Evolutionary conservation across 1,140 invertebrate species (phyloP), one percentile per base, ranked within the genome.

Genomic region (Leptestheria dahalacensis): DNA sequence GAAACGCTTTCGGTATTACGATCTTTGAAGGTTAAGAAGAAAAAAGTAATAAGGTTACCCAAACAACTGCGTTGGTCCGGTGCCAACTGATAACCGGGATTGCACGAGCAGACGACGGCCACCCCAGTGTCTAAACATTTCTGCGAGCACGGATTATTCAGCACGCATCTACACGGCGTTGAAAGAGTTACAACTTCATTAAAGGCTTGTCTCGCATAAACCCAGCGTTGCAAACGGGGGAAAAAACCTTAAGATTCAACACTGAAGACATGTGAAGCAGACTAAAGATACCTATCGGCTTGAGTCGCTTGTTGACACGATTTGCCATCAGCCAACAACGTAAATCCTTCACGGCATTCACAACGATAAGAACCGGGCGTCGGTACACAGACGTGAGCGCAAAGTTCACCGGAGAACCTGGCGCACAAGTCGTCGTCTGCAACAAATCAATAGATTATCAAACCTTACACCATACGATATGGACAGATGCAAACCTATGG

Each of bases 341-440:
- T 76, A 65, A 81, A 88, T 3, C 86, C 87, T 62, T 79, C 70
- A 21, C 79, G 73, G 69, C 88, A 91, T 33, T 78, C 74, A 68
- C 88, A 91, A 57, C 72, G 76, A 68, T 82, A 91, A 0, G 85
- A 86, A 3, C 76, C 78, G 3, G 75, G 77, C 0, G 77, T 74
- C 0, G 82, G 78, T 9, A 85, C 74, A 65, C 85, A 88, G 64
- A 82, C 79, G 62, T 88, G 83, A 0, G 83, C 81, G 66, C 85
- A 88, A 9, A 86, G 68, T 63, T 83, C 76, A 9, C 79, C 82
- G 52, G 73, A 75, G 67, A 80, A 74, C 55, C 80, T 70, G n/a
- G 78, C 71, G 64, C 84, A 86, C 47, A 85, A 73, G 64, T 82
- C 78, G 64, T 79, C 77, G 28, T 66, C 73, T 75, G 64, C 20